Base-by-base conservation (phyloP, 2,797 vertebrate genomes). In the Cetoscarus ocellatus region DNA sequence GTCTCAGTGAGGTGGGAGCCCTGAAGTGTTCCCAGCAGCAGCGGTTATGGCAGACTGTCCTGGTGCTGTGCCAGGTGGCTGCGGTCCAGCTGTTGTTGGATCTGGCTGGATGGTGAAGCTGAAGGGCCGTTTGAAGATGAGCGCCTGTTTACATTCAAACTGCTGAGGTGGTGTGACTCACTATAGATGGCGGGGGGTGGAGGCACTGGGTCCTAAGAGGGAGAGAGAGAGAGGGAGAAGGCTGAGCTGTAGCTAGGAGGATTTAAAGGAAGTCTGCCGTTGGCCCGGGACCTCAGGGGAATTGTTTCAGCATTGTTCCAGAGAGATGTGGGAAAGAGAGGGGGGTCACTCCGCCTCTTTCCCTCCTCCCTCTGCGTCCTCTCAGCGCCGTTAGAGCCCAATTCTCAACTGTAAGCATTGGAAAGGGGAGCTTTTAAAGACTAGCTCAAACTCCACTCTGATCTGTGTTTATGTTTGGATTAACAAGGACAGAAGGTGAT, bases 241-340 rank as follows among this genome's bases (percentile, higher is more conserved):
- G 53, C 42, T 10, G 18, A 45, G 56, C 61, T 62, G 39, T 27
- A 67, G 74, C 72, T 60, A 3, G 27, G 45, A 80, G 73, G 50
- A 75, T 78, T 67, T 27, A 69, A 72, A 90, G 95, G 94, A 92
- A 94, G 87, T 90, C 86, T 74, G 85, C 83, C 51, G 74, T 80
- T 80, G 70, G 77, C 72, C 70, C 54, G 47, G 71, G 77, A 85
- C 77, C 86, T 88, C 84, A 36, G 80, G 93, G 90, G 91, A 86
- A 86, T 91, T 82, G 86, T 91, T 90, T 72, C 61, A 82, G 83
- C 74, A 92, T 93, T 92, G 92, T 92, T 93, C 87, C 72, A 82
- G 53, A 63, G 82, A 82, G 73, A 72, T 70, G 74, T 67, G 61
- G 61, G 72, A 70, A 73, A 67, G 65, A 59, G 67, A 12, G 69